A percentile compares a stretch with the other conserved stretches of the same genome.
Conservation (phyloP, 1,140 invertebrate genomes). For the Gryllus bimaculatus region DNA sequence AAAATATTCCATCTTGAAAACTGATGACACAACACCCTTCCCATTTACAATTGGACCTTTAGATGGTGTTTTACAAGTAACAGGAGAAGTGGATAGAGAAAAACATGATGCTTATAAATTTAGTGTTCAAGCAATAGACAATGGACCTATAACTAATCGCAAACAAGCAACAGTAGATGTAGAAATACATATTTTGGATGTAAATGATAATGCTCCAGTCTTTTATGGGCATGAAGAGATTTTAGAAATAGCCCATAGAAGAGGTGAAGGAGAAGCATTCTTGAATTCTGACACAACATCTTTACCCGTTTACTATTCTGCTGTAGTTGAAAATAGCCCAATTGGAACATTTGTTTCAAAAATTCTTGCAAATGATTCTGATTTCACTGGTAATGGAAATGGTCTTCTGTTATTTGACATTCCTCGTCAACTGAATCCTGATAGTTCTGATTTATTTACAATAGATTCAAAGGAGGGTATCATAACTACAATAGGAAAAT, state of each 20-base stretch:
- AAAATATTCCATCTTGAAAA: constrained; percentile 55
- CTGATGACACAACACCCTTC: constrained; percentile 41
- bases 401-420: constrained; percentile 66
- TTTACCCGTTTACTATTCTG: constrained; percentile 59
- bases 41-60: constrained; percentile 63
- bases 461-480: constrained; percentile 73
- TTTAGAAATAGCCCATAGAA: constrained; percentile 15
- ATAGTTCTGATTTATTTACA: constrained; percentile 49
- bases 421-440: constrained; percentile 44
- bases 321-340: constrained; percentile 55
- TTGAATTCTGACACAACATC: constrained; percentile 19
- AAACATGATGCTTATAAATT: constrained; percentile 58
- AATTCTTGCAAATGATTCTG: constrained; percentile 74
- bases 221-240: constrained; percentile 56
- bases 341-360: constrained; percentile 57
- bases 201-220: constrained; percentile 43
- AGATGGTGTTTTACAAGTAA: constrained; percentile 65
- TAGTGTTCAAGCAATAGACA: constrained; percentile 63
- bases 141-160: constrained; percentile 44
- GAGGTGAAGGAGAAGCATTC: constrained; percentile 26
- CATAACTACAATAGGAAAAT: constrained; percentile 57
- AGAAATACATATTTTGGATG: constrained; percentile 66
- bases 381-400: constrained; percentile 73
- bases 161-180: constrained; percentile 48
- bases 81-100: constrained; percentile 71